phyloP scores from a whole-genome alignment of 1,140 invertebrate genomes.

The Gonioctena quinquepunctata region DNA sequence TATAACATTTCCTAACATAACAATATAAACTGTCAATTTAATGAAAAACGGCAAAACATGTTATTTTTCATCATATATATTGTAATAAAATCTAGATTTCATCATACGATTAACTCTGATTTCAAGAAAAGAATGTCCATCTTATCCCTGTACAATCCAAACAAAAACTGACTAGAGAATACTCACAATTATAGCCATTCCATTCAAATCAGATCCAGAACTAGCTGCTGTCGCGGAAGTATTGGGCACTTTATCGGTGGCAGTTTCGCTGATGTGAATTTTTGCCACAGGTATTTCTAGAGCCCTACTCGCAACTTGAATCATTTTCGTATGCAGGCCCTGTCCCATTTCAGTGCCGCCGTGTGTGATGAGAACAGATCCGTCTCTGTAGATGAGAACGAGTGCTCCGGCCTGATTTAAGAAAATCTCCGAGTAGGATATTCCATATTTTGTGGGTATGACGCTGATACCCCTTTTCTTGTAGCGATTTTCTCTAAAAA shows the following conservation, averaged over 20 bases:
- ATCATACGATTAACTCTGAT: too few relatives aligned
- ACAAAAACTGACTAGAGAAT: too few relatives aligned
- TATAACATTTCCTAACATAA: too few relatives aligned
- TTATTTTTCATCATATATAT: too few relatives aligned
- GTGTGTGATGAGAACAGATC: conserved; percentile 88
- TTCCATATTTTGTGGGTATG: conserved; percentile 90
- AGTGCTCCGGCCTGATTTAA: conserved; percentile 90
- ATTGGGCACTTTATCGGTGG: conserved; percentile 94
- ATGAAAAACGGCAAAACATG: too few relatives aligned
- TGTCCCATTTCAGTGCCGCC: conserved; percentile 96
- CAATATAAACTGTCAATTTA: too few relatives aligned
- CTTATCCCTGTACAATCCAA: too few relatives aligned
- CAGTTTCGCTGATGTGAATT: conserved; percentile 87
- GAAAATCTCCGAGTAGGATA: conserved; percentile 78
- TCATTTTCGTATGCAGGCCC: conserved; percentile 94
- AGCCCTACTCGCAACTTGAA: conserved; percentile 79
- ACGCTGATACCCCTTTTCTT: conserved; percentile 86
- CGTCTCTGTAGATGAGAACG: conserved; percentile 88
- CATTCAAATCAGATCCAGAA: conserved; percentile 89
- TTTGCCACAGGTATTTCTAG: conserved; percentile 74
- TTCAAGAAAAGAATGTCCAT: too few relatives aligned
- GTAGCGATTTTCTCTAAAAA: conserved; percentile 74
- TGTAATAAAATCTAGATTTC: too few relatives aligned
- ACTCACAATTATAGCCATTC: conserved; percentile 86
- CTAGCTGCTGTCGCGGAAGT: conserved; percentile 91